phyloP scores from a whole-genome alignment of 2,888 invertebrate genomes.

The Heliconius hortense region DNA sequence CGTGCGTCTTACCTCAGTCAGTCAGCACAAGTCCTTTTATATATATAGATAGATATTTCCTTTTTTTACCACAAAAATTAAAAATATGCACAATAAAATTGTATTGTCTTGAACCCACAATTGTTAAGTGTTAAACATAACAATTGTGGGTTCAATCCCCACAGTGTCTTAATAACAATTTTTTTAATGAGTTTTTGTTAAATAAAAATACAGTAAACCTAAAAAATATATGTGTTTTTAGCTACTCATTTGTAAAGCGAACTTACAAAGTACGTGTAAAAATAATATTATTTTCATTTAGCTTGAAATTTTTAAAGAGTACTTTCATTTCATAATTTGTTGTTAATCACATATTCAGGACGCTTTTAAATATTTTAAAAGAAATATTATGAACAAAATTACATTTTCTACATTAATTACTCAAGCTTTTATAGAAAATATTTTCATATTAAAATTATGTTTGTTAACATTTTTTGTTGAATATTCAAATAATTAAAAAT shows the following conservation, averaged over 20 bases:
- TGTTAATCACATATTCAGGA: conserved; percentile 14
- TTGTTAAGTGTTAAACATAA: no score
- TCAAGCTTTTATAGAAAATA: conserved; percentile 3
- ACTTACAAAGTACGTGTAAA: neutral
- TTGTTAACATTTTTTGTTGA: neutral
- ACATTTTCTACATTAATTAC: conserved; percentile 17
- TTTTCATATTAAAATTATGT: neutral
- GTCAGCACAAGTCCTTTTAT: no score
- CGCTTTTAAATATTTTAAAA: neutral
- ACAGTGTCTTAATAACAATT: neutral
- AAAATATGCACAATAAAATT: no score
- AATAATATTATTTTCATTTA: neutral
- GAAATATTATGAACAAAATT: conserved; percentile 14
- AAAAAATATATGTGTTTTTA: neutral
- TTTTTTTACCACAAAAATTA: no score
- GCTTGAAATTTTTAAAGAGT: neutral
- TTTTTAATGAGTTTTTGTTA: no score
- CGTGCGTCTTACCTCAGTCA: no score
- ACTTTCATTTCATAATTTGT: conserved; percentile 2
- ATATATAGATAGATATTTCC: no score
- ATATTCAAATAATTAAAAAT: neutral
- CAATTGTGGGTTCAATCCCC: neutral
- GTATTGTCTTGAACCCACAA: no score
- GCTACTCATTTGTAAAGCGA: neutral
- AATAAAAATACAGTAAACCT: neutral